phyloP scores from a whole-genome alignment of 1,140 invertebrate genomes.

The Aradophagus sp. region DNA sequence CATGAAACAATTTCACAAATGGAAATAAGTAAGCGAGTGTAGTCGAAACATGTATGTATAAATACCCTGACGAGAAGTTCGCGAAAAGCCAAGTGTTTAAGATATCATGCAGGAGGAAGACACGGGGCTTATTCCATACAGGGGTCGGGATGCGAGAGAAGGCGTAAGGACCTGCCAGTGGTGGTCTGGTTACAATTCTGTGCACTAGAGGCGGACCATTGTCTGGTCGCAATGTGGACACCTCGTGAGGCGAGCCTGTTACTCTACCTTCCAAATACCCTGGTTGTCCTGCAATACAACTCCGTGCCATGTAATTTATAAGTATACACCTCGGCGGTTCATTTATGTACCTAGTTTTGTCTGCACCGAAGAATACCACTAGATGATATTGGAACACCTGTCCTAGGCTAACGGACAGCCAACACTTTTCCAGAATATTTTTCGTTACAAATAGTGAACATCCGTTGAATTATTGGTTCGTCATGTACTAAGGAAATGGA shows the following conservation, averaged over 20 bases:
- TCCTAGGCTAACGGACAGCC: too few relatives aligned
- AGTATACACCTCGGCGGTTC: slow-evolving; percentile 21
- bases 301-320: slow-evolving; percentile 61
- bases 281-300: slow-evolving; percentile 71
- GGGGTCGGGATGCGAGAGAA: slow-evolving; percentile 90
- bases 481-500: too few relatives aligned
- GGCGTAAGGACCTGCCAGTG: slow-evolving; percentile 90
- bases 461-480: too few relatives aligned
- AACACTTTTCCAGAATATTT: too few relatives aligned
- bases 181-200: slow-evolving; percentile 84
- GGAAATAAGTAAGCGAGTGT: slow-evolving; percentile 54
- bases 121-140: slow-evolving; percentile 84
- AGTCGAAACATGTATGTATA: slow-evolving; percentile 56
- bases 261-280: slow-evolving; percentile 72
- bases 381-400: too few relatives aligned
- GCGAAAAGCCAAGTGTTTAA: slow-evolving; percentile 89
- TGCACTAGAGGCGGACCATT: slow-evolving; percentile 75
- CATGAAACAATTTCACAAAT: slow-evolving; percentile 45
- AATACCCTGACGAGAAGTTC: slow-evolving; percentile 86
- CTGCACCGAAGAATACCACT: slow-evolving; percentile 6
- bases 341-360: slow-evolving; percentile 6
- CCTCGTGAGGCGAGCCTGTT: slow-evolving; percentile 70
- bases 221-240: slow-evolving; percentile 71
- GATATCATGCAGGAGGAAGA: slow-evolving; percentile 84
- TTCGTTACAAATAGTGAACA: too few relatives aligned